phyloP scores from a whole-genome alignment of 2,113 vertebrate species.

The Oostethus manadensis region DNA sequence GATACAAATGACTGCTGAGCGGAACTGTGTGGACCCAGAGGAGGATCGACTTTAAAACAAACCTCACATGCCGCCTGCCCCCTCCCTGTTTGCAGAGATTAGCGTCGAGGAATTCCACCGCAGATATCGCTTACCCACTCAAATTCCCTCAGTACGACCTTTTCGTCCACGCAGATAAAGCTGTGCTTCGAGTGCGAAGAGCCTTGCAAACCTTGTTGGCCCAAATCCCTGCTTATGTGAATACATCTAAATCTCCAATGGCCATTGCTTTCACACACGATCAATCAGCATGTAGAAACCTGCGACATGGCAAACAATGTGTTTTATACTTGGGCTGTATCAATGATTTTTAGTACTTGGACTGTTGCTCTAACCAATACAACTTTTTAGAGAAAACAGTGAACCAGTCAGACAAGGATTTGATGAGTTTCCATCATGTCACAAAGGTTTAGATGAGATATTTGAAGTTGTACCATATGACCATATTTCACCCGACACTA shows the following conservation, averaged over 20 bases:
- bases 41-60: slow-evolving; percentile 5
- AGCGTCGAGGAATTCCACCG: slow-evolving; percentile 6
- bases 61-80: not conserved
- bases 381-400: no score
- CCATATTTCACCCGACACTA: no score
- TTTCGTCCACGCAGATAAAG: slow-evolving; percentile 1
- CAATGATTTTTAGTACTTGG: no score
- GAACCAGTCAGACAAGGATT: no score
- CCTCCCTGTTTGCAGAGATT: slow-evolving; percentile 5
- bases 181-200: not conserved
- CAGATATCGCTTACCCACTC: slow-evolving; percentile 7
- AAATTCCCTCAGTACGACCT: not conserved
- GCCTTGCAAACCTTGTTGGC: not conserved
- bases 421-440: no score
- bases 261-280: not conserved
- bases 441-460: no score
- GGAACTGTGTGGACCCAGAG: not conserved
- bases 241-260: not conserved
- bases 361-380: no score
- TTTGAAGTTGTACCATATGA: no score
- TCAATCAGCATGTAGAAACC: not conserved
- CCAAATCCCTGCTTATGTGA: not conserved
- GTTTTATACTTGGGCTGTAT: no score
- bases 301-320: no score
- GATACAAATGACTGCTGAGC: not conserved